Evolutionary conservation across 2,888 invertebrate genomes (phyloP).

Genomic region (Drosophila hamatofila): DNA sequence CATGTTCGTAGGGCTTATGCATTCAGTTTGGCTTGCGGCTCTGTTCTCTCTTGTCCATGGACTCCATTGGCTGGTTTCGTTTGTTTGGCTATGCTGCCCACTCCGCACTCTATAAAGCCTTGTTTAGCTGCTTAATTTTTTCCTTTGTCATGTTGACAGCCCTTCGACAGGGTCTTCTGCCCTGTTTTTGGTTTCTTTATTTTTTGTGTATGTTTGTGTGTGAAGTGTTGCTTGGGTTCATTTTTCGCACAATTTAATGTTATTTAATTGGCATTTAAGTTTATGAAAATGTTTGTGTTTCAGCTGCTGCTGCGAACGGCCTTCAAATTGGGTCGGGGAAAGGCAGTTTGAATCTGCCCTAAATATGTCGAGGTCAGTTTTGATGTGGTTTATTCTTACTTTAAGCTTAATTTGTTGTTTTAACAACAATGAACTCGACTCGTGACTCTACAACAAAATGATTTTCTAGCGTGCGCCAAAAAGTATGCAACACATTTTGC

Average conservation of each 20-base stretch:
- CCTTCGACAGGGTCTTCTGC: slow-evolving; percentile 53
- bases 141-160: slow-evolving; percentile 79
- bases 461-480: not conserved
- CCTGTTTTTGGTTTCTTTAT: slow-evolving; percentile 7
- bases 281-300: slow-evolving; percentile 70
- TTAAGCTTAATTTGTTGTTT: not conserved
- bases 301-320: slow-evolving; percentile 20
- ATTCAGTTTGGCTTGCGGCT: slow-evolving; percentile 52
- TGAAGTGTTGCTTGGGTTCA: slow-evolving; percentile 44
- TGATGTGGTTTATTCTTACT: slow-evolving; percentile 27
- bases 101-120: slow-evolving; percentile 57
- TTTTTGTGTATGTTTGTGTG: slow-evolving; percentile 8
- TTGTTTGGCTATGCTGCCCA: slow-evolving; percentile 60
- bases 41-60: slow-evolving; percentile 12
- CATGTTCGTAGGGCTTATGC: slow-evolving; percentile 71
- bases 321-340: slow-evolving; percentile 1
- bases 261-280: slow-evolving; percentile 80
- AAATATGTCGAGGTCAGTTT: slow-evolving; percentile 57
- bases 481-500: slow-evolving; percentile 15
- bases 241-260: slow-evolving; percentile 79
- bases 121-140: slow-evolving; percentile 81
- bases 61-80: slow-evolving; percentile 50
- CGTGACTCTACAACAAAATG: not conserved
- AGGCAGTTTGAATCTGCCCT: not conserved
- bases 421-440: not conserved